Conservation (phyloP, 1,140 invertebrate genomes). For the Leptestheria dahalacensis region DNA sequence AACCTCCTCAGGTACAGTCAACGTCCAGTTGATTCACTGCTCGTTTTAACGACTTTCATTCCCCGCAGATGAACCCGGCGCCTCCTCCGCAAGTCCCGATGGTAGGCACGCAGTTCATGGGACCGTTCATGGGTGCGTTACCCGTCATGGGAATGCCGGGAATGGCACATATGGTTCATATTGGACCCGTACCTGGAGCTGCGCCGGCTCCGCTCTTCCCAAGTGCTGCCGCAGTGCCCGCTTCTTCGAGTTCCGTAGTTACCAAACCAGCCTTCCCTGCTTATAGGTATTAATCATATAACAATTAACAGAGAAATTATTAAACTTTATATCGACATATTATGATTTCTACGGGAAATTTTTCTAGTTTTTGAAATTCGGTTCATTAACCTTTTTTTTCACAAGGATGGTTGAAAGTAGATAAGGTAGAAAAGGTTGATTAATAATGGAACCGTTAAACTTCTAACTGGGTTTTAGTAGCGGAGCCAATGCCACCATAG, state of each 20-base stretch:
- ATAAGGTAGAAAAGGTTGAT: no score
- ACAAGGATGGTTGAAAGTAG: background rate
- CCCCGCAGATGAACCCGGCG: slow-evolving; percentile 44
- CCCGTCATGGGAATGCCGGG: slow-evolving; percentile 38
- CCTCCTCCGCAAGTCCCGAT: background rate
- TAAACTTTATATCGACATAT: no score
- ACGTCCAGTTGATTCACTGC: slow-evolving; percentile 11
- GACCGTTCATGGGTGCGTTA: slow-evolving; percentile 50
- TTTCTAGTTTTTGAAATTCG: background rate
- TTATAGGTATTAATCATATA: slow-evolving; percentile 39
- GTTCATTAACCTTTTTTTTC: background rate
- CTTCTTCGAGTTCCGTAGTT: slow-evolving; percentile 27
- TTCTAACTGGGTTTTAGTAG: slow-evolving; percentile 8
- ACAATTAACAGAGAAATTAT: no score
- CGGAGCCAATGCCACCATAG: slow-evolving; percentile 20
- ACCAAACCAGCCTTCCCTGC: slow-evolving; percentile 63
- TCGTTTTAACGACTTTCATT: slow-evolving; percentile 18
- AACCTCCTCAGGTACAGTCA: slow-evolving; percentile 23
- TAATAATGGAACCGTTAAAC: no score
- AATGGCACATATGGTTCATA: slow-evolving; percentile 35
- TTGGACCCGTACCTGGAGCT: slow-evolving; percentile 20
- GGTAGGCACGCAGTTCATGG: slow-evolving; percentile 42
- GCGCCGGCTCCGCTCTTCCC: slow-evolving; percentile 50
- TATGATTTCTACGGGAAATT: no score
- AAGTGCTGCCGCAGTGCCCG: slow-evolving; percentile 38